Evolutionary conservation across 1,140 invertebrate species (phyloP), one percentile per base, ranked within the genome.

Genomic region (Drosophila mauritiana): DNA sequence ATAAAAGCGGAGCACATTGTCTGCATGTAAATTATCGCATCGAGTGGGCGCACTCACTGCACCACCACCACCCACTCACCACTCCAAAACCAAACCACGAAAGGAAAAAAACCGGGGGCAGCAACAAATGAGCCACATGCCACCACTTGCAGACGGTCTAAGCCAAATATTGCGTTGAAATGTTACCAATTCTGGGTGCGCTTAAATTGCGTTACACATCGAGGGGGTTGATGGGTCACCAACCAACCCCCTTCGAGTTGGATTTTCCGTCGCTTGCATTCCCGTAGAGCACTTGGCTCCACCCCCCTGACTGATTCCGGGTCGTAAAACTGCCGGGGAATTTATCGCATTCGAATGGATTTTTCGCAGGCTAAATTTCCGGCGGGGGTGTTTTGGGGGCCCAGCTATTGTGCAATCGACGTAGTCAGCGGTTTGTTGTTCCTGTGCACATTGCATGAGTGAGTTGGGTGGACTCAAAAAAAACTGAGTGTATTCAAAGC

Each of bases 261-360:
- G 68, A 36, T 53, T 40, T 49, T 62, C 49, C 56, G 64, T 73
- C 63, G 83, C 83, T 68, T 82, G 82, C 83, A 88, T 78, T 78
- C 62, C 68, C 73, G 46, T 65, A 53, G 61, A 67, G 37, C 61
- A 65, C 17, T 52, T 69, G 72, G 65, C 34, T 4, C 10, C 34
- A 36, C 49, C 20, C 76, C 25, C 39, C 34, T 49, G 58, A 17
- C 20, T 20, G 36, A 43, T 27, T 76, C 34, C 40, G 42, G 58
- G 58, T 84, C 80, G 77, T 89, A 90, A 84, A 89, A 89, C 89
- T 75, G 55, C 65, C 69, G 69, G 79, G 62, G 80, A 89, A 89
- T 89, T 89, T 89, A 89, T 89, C 69, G 84, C 80, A 67, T 83
- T 80, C 51, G 78, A 89, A 79, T 89, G 81, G 80, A 78, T 78